A percentile compares a stretch with the other conserved stretches of the same genome.
Evolutionary conservation across 2,797 vertebrate species (phyloP).

Genomic region (Orestias chungarensis): DNA sequence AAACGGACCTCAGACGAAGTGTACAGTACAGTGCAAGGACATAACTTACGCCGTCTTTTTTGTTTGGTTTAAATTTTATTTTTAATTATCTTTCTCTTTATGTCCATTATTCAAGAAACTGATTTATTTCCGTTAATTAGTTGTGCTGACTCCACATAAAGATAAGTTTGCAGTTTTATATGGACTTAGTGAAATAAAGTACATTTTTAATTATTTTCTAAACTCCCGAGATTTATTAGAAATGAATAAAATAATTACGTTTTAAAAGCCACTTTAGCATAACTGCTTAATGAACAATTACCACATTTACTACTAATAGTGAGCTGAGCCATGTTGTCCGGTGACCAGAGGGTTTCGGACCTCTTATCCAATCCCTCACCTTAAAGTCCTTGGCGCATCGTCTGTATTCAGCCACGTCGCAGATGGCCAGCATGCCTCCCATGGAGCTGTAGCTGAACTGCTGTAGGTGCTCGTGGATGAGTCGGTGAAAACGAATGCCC

Average conservation of each 20-base stretch:
- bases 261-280: too few species aligned
- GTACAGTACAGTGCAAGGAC: too few species aligned
- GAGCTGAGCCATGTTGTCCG: constrained; percentile 36
- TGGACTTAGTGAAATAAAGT: not conserved
- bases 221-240: not conserved
- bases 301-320: not conserved
- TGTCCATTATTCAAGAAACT: not conserved
- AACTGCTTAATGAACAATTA: not conserved
- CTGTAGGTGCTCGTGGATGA: constrained; percentile 97
- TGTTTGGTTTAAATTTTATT: not conserved
- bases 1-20: not conserved
- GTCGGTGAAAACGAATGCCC: constrained; percentile 95
- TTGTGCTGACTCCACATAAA: not conserved
- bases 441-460: constrained; percentile 98
- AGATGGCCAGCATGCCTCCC: constrained; percentile 99
- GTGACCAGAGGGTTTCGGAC: constrained; percentile 44
- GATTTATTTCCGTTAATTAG: not conserved
- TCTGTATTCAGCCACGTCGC: constrained; percentile 97
- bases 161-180: not conserved
- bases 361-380: constrained; percentile 77
- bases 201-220: not conserved
- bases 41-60: not conserved
- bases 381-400: constrained; percentile 98
- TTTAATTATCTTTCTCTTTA: not conserved
- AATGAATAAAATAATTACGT: too few species aligned